Base-by-base conservation (phyloP, 2,113 vertebrate genomes). In the Hyperoodon ampullatus region DNA sequence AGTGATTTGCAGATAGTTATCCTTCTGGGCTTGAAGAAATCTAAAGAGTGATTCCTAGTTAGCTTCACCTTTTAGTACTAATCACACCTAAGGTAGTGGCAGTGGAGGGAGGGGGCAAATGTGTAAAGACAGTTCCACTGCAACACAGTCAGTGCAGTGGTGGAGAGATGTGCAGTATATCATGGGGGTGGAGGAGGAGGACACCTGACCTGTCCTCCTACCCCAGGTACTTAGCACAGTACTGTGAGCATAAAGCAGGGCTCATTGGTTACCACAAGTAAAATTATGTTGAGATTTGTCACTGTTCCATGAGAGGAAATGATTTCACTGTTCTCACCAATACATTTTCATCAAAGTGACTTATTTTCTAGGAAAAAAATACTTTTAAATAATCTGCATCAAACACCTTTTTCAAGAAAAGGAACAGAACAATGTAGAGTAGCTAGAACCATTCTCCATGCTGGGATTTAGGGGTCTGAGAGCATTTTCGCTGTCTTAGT, bases 331-430 rank as follows among this genome's bases (percentile, higher is more conserved):
- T 44, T 93, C 28, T 42, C 84, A 47, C 61, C 18, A 60, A 21
- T 63, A n/a, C 33, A 4, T 91, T 85, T 93, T 85, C 44, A 50
- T 68, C 12, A 74, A 87, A 53, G 13, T 85, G 71, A 89, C 5
- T 80, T 80, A 21, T 96, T 93, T 42, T 78, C 77, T 60, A 53
- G 42, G 72, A 91, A 77, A 85, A 66, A n/a, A 35, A 24, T 72
- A 60, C 19, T 47, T 93, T 39, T 42, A 83, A 90, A 86, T 39
- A 55, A 21, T 68, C 33, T 88, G 61, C 30, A 30, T 53, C 28
- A 72, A 42, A 88, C 12, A 42, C 26, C 24, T 39, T 30, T 92
- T 68, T 63, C 14, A 53, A 74, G 3, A 60, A 66, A 63, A 35
- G 24, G 11, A 55, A 50, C 12, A 82, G 15, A 88, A 71, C 66